These are phyloP conservation scores for Tragelaphus buxtoni DNA, from an alignment of 2,113 vertebrate species.

Conservation along the genomic window DNA sequence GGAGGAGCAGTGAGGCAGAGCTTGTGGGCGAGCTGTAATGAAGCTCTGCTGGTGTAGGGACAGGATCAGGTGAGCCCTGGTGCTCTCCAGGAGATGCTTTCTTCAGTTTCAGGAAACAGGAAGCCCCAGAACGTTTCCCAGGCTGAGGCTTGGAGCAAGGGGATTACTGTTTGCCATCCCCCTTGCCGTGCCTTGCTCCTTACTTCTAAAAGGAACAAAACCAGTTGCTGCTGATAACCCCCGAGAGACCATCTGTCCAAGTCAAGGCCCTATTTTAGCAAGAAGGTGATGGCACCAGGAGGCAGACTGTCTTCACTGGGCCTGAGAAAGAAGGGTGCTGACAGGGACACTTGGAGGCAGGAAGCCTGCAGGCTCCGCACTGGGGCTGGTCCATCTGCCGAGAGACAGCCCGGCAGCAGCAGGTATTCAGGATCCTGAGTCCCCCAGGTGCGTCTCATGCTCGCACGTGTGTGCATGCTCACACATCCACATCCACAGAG, in stretches of 20 bases:
- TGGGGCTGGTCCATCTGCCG: neutral
- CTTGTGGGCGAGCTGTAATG: neutral
- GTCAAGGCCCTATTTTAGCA: neutral
- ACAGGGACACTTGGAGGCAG: neutral
- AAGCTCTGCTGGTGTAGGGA: neutral
- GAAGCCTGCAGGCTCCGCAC: neutral
- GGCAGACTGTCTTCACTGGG: neutral
- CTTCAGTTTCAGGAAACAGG: neutral
- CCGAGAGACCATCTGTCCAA: neutral
- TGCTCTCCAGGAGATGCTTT: neutral
- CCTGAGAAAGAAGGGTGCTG: neutral
- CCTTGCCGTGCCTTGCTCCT: neutral
- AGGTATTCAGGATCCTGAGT: neutral
- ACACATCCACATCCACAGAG: no score
- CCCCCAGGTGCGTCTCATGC: no score
- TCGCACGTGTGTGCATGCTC: no score
- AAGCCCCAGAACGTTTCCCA: accelerated
- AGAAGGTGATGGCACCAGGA: neutral
- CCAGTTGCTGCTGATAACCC: neutral
- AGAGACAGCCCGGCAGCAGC: neutral
- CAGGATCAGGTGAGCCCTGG: accelerated
- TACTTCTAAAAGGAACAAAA: neutral
- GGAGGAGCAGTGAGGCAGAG: neutral
- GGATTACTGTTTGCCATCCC: neutral
- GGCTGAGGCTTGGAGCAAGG: neutral